Evolutionary conservation across 2,113 vertebrate species (phyloP).

Genomic region (Mionectes macconnelli): DNA sequence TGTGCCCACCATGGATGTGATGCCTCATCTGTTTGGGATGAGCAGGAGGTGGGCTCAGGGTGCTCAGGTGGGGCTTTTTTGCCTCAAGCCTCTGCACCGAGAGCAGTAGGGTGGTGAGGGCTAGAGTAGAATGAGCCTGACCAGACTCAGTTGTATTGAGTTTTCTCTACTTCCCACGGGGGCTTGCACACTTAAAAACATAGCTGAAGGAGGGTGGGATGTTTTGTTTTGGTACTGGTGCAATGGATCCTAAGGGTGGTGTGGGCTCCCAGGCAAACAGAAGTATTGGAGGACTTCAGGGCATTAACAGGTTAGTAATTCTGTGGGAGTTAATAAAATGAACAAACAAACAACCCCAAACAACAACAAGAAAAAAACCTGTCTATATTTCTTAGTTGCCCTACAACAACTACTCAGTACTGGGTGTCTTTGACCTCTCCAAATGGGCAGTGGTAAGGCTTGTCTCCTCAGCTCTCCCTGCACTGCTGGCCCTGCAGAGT

Average conservation of each 20-base stretch:
- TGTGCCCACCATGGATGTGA: not conserved
- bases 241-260: rapidly evolving
- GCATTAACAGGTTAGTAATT: not conserved
- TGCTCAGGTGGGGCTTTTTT: not conserved
- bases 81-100: rapidly evolving
- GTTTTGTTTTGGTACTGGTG: rapidly evolving
- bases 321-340: too few species aligned
- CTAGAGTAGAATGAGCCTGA: not conserved
- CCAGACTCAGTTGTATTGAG: rapidly evolving
- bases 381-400: not conserved
- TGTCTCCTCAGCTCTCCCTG: not conserved
- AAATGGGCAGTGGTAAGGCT: rapidly evolving
- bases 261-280: rapidly evolving
- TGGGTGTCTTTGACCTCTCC: rapidly evolving
- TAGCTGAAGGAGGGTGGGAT: rapidly evolving
- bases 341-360: too few species aligned
- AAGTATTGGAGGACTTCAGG: not conserved
- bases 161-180: not conserved
- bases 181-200: rapidly evolving
- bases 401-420: rapidly evolving
- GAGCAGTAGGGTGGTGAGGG: not conserved
- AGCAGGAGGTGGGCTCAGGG: not conserved
- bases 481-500: not conserved
- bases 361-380: too few species aligned
- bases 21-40: rapidly evolving